phyloP scores from a whole-genome alignment of 1,140 invertebrate genomes.

The Armadillidium nasatum region DNA sequence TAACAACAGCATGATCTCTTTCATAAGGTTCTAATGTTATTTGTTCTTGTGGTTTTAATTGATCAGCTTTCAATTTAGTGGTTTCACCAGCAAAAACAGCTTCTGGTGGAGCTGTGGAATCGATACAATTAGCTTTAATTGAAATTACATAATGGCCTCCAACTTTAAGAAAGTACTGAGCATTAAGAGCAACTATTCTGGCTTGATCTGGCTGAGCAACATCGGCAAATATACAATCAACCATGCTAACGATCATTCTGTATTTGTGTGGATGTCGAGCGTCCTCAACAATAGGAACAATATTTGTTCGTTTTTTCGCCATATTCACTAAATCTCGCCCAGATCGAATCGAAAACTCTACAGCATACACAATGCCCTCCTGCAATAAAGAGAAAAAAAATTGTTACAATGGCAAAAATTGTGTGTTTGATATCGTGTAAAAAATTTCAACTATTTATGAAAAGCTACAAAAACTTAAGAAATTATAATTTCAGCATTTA shows the following conservation, averaged over 20 bases:
- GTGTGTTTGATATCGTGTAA: too few relatives aligned
- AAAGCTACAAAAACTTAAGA: too few relatives aligned
- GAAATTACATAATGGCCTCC: conserved; percentile 98
- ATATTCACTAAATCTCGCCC: conserved; percentile 93
- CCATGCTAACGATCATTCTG: conserved; percentile 77
- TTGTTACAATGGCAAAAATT: too few relatives aligned
- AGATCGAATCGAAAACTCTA: conserved; percentile 91
- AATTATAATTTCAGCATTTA: too few relatives aligned
- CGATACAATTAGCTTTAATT: conserved; percentile 99
- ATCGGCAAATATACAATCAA: conserved; percentile 75
- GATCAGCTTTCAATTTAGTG: conserved; percentile 90
- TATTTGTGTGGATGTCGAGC: conserved; percentile 98
- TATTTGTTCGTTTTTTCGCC: conserved; percentile 96
- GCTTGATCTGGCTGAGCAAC: conserved; percentile 99
- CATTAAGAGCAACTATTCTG: conserved; percentile 93
- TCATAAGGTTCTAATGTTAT: conserved; percentile 98
- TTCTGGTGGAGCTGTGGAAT: conserved; percentile 95
- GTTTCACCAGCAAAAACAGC: conserved; percentile 97
- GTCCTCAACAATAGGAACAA: conserved; percentile 99
- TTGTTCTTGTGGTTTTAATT: conserved; percentile 95
- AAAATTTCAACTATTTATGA: too few relatives aligned
- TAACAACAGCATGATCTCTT: conserved; percentile 96
- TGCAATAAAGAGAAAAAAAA: conserved; percentile 50
- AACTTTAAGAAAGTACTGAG: conserved; percentile 92
- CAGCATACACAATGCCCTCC: conserved; percentile 98